These are phyloP conservation scores for Petrocephalus microphthalmus DNA, from an alignment of 2,113 vertebrate genomes.

Conservation along the genomic window DNA sequence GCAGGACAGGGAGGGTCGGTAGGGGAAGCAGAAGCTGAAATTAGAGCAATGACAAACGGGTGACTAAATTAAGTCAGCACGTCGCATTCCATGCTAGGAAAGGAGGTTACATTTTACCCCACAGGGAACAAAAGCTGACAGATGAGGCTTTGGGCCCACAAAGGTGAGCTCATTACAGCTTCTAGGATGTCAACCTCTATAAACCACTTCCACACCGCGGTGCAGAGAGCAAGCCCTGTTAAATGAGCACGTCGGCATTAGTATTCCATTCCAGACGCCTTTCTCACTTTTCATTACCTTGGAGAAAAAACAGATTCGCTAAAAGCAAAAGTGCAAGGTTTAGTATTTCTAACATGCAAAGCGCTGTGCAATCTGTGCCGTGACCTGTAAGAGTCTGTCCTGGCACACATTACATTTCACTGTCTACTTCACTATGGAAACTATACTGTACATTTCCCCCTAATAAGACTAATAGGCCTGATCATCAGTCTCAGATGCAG, in stretches of 20 bases:
- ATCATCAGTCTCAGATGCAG: neutral
- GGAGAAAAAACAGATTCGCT: neutral
- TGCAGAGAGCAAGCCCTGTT: neutral
- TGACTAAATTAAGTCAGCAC: slow-evolving; percentile 59
- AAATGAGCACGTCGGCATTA: neutral
- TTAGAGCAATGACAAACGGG: slow-evolving; percentile 56
- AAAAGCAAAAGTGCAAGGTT: neutral
- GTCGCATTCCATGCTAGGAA: slow-evolving; percentile 32
- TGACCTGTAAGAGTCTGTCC: neutral
- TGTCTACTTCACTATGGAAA: neutral
- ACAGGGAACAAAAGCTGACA: slow-evolving; percentile 27
- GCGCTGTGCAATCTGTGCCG: neutral
- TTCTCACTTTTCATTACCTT: neutral
- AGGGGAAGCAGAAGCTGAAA: slow-evolving; percentile 18
- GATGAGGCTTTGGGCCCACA: neutral
- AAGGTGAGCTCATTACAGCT: neutral
- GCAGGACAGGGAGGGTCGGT: slow-evolving; percentile 29
- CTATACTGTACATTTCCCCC: neutral
- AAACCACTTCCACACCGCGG: neutral
- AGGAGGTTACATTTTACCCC: neutral
- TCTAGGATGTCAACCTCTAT: neutral
- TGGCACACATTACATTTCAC: neutral
- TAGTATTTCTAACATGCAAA: neutral
- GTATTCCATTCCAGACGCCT: neutral
- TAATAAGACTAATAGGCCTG: neutral